Conservation (phyloP, 1,140 invertebrate species). For the Philopotamus ludificatus region DNA sequence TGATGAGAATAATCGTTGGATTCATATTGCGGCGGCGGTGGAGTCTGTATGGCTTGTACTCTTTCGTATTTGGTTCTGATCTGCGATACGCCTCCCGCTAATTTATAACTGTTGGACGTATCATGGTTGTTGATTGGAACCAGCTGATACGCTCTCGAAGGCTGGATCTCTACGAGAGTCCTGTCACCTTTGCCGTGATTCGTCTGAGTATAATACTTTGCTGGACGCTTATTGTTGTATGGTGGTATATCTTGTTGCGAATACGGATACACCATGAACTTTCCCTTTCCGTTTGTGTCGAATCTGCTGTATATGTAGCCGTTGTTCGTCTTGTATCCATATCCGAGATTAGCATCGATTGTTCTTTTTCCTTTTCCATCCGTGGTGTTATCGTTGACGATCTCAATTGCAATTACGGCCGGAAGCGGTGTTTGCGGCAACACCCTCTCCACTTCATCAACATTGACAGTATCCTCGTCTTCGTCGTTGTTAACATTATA, state of each 20-base stretch:
- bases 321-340: constrained; percentile 54
- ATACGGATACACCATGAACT: constrained; percentile 61
- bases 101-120: constrained; percentile 46
- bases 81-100: constrained; percentile 42
- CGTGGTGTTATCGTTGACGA: constrained; percentile 56
- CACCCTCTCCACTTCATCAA: constrained; percentile 34
- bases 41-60: constrained; percentile 43
- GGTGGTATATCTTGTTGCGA: constrained; percentile 58
- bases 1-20: constrained; percentile 28
- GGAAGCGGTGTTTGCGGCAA: constrained; percentile 47
- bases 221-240: neutral
- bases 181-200: constrained; percentile 36
- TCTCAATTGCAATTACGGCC: constrained; percentile 60
- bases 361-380: constrained; percentile 58
- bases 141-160: constrained; percentile 53
- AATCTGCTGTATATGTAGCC: constrained; percentile 56
- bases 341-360: constrained; percentile 59
- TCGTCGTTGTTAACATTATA: constrained; percentile 44
- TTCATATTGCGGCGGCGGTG: constrained; percentile 40
- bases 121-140: constrained; percentile 46
- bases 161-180: constrained; percentile 50
- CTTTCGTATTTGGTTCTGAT: constrained; percentile 45
- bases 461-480: constrained; percentile 29
- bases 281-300: constrained; percentile 52
- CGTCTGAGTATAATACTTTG: constrained; percentile 21